Evolutionary conservation across 2,113 vertebrate species (phyloP), one percentile per base, ranked within the genome.

Genomic region (Dipodomys spectabilis): DNA sequence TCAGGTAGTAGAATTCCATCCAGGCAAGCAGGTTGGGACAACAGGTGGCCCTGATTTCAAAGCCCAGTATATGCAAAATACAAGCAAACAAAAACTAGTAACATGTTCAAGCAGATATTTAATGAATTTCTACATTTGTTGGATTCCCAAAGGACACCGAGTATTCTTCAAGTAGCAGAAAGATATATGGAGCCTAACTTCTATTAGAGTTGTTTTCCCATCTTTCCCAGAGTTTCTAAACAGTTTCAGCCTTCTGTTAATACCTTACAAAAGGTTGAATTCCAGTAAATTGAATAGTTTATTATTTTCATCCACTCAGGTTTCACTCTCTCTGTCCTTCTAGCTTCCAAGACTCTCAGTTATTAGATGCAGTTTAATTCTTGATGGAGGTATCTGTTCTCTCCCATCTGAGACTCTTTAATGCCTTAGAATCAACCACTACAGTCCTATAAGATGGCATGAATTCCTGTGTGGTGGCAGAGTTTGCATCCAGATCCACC

Each of bases 401-500:
- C 39, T 81, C n/a, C 12, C 28, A 25, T 8, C 0, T 39, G 35
- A 20, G 25, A 44, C 10, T 32, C 18, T 27, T 49, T 28, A 20
- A 8, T 18, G 20, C 2, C 28, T 13, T 12, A 0, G 0, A 1
- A 7, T 60, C 23, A 44, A 0, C 19, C 1, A 1, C 27, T 28
- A 16, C 32, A 25, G 5, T 27, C 6, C 19, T 35, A 0, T 3
- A 3, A 7, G 28, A 83, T 23, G 44, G 5, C 64, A 49, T 11
- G 4, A 53, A 44, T 65, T 27, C 25, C 16, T n/a, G 67, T 13
- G 35, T 91, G 19, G 4, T 3, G 18, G 60, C 27, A 16, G 10
- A 3, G 6, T 62, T 64, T 81, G 10, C 3, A 27, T 88, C 8
- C 7, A 60, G 32, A 35, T 73, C 18, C 1, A n/a, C 22, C 19